Evolutionary conservation across 1,140 invertebrate genomes (phyloP).

Genomic region (Pseudoatta argentina): DNA sequence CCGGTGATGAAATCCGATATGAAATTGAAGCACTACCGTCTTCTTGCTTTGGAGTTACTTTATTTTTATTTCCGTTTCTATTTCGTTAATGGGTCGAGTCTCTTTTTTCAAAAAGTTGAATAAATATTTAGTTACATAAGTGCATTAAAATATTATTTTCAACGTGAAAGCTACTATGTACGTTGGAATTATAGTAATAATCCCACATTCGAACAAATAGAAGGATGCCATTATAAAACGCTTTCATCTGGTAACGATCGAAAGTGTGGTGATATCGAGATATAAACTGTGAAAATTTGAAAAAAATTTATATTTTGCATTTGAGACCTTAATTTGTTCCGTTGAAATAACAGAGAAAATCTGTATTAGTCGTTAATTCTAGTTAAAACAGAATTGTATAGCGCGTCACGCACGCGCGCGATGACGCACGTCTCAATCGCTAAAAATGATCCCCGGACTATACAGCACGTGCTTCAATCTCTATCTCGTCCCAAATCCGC

Average conservation of each 20-base stretch:
- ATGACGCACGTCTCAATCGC: constrained; percentile 16
- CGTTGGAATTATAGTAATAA: constrained; percentile 14
- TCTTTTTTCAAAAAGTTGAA: neutral
- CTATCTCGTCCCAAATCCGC: constrained; percentile 44
- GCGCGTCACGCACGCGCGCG: constrained; percentile 1
- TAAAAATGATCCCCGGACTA: constrained; percentile 15
- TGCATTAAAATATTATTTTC: constrained; percentile 10
- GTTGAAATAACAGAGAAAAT: neutral
- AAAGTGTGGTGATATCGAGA: neutral
- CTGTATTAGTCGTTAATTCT: constrained; percentile 1
- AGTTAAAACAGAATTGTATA: neutral
- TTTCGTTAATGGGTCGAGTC: neutral
- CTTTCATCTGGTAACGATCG: no score
- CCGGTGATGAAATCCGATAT: constrained; percentile 22
- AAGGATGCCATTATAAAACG: neutral
- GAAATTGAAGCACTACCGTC: neutral
- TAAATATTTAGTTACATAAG: constrained; percentile 23
- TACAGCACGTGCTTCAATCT: constrained; percentile 32
- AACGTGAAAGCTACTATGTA: neutral
- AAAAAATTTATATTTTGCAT: neutral
- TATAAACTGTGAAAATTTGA: neutral
- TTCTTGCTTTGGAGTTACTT: neutral
- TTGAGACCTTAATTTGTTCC: neutral
- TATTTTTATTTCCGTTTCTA: constrained; percentile 27
- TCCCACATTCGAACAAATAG: neutral